Evolutionary conservation across 1,140 invertebrate genomes (phyloP), one percentile per base, ranked within the genome.

Genomic region (Drosophila ogumai): DNA sequence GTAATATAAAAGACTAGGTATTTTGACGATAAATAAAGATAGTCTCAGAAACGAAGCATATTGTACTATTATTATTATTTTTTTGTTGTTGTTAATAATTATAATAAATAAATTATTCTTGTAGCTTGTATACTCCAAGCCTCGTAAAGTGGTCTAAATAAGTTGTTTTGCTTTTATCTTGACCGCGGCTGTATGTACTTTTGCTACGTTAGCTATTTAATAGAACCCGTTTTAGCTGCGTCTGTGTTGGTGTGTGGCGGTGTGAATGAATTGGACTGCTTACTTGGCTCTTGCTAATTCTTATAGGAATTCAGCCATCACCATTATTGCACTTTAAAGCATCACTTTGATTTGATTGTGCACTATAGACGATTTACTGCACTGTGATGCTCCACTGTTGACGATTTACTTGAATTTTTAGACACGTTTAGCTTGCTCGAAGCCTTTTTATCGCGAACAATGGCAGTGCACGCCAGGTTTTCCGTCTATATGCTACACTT

Each of bases 161-260:
- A 2, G 4, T 10, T 50, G 9, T n/a, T 17, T 25, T 65, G 15
- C 56, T 64, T 22, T n/a, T 36, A 38, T 44, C 17, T 38, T 64
- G 40, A 25, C 50, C 65, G 38, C 19, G 31, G 47, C 49, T 68
- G 55, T 75, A 15, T 25, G 59, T 55, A 75, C 67, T 81, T 63
- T 65, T 79, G 85, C 77, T 88, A 77, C 79, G 36, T 75, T 76
- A 68, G 67, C 43, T 54, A 79, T 86, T 72, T 80, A 67, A 78
- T 81, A 88, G 85, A 88, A 88, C 84, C 65, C 68, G 84, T 88
- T 88, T 87, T 17, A 36, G 40, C 7, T 63, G 41, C 63, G 43
- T 4, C 12, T 61, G 58, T 57, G 36, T 69, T 43, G 28, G 68
- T 73, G 67, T 76, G 59, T 41, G 71, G 44, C 6, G 31, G 10